Conservation (phyloP, 2,113 vertebrate species). For the Neogobius melanostomus region DNA sequence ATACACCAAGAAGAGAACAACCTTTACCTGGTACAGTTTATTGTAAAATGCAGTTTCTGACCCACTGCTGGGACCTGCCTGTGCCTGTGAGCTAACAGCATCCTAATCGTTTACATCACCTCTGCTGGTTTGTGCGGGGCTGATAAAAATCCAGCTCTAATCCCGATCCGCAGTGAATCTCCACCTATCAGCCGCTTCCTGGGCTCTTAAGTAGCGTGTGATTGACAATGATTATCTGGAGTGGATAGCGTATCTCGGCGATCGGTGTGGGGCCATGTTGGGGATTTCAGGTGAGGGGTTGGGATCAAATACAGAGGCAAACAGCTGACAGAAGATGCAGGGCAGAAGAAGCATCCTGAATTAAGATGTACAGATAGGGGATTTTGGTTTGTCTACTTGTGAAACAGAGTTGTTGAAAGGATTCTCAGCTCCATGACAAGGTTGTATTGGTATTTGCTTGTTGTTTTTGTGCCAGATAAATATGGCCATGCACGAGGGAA, state of each 20-base stretch:
- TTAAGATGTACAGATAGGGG: slow-evolving; percentile 49
- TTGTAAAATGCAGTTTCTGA: background rate
- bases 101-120: slow-evolving; percentile 36
- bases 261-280: slow-evolving; percentile 46
- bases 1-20: too few relatives aligned
- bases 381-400: slow-evolving; percentile 10
- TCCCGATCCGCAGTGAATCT: slow-evolving; percentile 62
- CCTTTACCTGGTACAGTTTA: background rate
- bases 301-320: slow-evolving; percentile 57
- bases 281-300: slow-evolving; percentile 53
- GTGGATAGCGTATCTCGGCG: slow-evolving; percentile 53
- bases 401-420: slow-evolving; percentile 39
- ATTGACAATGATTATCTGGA: slow-evolving; percentile 68
- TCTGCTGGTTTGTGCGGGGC: slow-evolving; percentile 46
- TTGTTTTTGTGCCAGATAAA: background rate
- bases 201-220: slow-evolving; percentile 55
- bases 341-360: slow-evolving; percentile 41
- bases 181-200: slow-evolving; percentile 54
- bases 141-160: slow-evolving; percentile 63
- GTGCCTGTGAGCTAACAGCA: slow-evolving; percentile 17
- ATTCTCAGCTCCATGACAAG: background rate
- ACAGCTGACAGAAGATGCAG: slow-evolving; percentile 42
- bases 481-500: background rate
- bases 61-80: background rate
- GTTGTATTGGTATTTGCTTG: background rate